These are phyloP conservation scores for Nomada fucata DNA, from an alignment of 2,888 invertebrate species.

Conservation along the genomic window DNA sequence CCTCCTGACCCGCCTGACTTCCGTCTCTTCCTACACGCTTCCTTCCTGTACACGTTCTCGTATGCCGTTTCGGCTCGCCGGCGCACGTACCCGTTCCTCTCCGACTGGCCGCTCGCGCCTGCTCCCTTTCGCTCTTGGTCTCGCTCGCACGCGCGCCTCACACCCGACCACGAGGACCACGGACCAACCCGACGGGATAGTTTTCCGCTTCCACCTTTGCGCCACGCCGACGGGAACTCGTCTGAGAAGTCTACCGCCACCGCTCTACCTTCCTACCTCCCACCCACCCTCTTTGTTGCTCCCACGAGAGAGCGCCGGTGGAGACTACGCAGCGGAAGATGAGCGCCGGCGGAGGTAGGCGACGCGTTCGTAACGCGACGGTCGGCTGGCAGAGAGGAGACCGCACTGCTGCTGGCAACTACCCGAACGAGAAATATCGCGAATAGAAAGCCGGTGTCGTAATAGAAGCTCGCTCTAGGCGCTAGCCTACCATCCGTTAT, in stretches of 20 bases:
- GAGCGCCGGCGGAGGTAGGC: slow-evolving; percentile 44
- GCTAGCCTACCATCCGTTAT: slow-evolving; percentile 41
- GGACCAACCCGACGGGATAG: slow-evolving; percentile 44
- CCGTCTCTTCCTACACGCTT: slow-evolving; percentile 16
- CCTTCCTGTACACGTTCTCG: slow-evolving; percentile 9
- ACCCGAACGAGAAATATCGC: slow-evolving; percentile 63
- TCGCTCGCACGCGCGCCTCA: slow-evolving; percentile 66
- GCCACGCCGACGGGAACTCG: slow-evolving; percentile 67
- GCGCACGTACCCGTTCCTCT: slow-evolving; percentile 18
- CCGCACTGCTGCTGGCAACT: slow-evolving; percentile 41
- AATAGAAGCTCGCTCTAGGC: slow-evolving; percentile 55
- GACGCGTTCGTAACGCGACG: slow-evolving; percentile 22
- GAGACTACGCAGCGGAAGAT: slow-evolving; percentile 38
- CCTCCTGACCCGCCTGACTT: neutral
- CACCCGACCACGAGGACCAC: slow-evolving; percentile 69
- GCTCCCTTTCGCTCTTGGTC: slow-evolving; percentile 39
- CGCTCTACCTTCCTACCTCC: slow-evolving; percentile 27
- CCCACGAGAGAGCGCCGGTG: slow-evolving; percentile 5
- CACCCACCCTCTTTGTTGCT: neutral
- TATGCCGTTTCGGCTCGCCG: slow-evolving; percentile 8
- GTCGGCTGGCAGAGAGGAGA: slow-evolving; percentile 43
- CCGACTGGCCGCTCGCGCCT: slow-evolving; percentile 38
- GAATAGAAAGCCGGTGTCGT: slow-evolving; percentile 61
- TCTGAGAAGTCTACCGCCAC: slow-evolving; percentile 62
- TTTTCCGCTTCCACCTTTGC: slow-evolving; percentile 65